phyloP scores from a whole-genome alignment of 2,888 invertebrate genomes.

The Lithophane semibrunnea region DNA sequence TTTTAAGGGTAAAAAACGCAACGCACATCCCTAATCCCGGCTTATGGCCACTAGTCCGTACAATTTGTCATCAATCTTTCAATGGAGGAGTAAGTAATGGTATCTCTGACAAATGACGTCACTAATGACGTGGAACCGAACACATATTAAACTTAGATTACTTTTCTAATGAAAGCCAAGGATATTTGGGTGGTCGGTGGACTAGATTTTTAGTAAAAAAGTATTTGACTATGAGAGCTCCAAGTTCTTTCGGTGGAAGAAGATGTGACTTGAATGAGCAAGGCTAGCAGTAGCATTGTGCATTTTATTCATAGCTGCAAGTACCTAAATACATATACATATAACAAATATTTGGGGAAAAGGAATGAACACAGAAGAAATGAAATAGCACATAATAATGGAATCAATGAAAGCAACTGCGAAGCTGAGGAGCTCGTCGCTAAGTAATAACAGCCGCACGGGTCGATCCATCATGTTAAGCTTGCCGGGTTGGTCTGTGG shows the following conservation, averaged over 20 bases:
- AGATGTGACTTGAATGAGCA: neutral
- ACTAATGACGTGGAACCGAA: slow-evolving; percentile 66
- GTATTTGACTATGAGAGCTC: neutral
- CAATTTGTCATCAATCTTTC: slow-evolving; percentile 69
- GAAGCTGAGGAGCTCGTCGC: too few species aligned
- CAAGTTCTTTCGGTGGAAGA: neutral
- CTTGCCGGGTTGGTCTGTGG: too few species aligned
- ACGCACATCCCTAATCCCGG: slow-evolving; percentile 55
- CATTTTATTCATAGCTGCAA: too few species aligned
- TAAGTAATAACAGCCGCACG: too few species aligned
- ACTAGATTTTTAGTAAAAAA: slow-evolving; percentile 18
- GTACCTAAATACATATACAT: too few species aligned
- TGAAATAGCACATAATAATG: neutral
- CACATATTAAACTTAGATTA: slow-evolving; percentile 66
- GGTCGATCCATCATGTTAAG: too few species aligned
- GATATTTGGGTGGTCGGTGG: slow-evolving; percentile 62
- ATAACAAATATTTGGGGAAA: too few species aligned
- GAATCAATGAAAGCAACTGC: too few species aligned
- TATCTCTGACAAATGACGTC: slow-evolving; percentile 67
- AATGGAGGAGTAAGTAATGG: slow-evolving; percentile 60
- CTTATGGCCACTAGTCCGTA: slow-evolving; percentile 47
- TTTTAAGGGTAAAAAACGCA: slow-evolving; percentile 61
- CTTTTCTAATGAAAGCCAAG: slow-evolving; percentile 46
- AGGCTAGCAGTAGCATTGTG: too few species aligned
- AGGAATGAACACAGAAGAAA: too few species aligned